Percentiles rank a stretch among this genome's conserved stretches.
These are phyloP conservation scores for Andrena praecox DNA, from an alignment of 2,888 invertebrate species.

Conservation along the genomic window DNA sequence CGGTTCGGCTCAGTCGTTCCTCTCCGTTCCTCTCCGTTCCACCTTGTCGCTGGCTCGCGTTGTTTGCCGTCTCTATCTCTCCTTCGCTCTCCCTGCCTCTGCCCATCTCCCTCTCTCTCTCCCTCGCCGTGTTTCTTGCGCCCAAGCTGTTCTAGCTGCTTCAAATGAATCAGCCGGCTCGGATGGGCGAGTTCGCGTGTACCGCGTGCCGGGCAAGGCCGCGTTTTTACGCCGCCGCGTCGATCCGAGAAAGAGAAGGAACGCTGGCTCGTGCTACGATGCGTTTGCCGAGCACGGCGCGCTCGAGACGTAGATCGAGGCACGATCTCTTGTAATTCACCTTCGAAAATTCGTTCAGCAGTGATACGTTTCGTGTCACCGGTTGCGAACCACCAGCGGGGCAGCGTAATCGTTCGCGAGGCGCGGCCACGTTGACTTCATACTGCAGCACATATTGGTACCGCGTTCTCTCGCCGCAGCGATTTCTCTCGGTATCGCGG, in stretches of 20 bases:
- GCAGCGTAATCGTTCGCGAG: not conserved
- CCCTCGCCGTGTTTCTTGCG: conserved; percentile 1
- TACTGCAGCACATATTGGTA: not conserved
- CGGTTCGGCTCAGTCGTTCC: not conserved
- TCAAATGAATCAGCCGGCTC: conserved; percentile 63
- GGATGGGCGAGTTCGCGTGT: conserved; percentile 72
- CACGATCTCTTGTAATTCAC: not conserved
- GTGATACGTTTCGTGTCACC: not conserved
- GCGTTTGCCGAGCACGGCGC: conserved; percentile 30
- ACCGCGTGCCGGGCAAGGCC: conserved; percentile 77
- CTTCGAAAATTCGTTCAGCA: not conserved
- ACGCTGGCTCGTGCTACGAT: conserved; percentile 58
- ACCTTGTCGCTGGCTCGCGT: conserved; percentile 21
- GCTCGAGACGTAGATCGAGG: conserved; percentile 10
- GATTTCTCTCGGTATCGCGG: conserved; percentile 55
- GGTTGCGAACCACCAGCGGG: not conserved
- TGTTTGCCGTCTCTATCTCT: not conserved
- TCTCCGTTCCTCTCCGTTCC: not conserved
- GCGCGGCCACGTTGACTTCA: not conserved
- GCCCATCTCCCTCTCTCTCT: conserved; percentile 8
- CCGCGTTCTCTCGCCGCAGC: conserved; percentile 4
- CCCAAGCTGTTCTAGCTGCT: conserved; percentile 45
- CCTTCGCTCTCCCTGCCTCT: not conserved
- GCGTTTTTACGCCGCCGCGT: conserved; percentile 70
- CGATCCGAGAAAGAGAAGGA: conserved; percentile 40